Base-by-base conservation (phyloP, 2,888 invertebrate species). In the Caradrina clavipalpis region DNA sequence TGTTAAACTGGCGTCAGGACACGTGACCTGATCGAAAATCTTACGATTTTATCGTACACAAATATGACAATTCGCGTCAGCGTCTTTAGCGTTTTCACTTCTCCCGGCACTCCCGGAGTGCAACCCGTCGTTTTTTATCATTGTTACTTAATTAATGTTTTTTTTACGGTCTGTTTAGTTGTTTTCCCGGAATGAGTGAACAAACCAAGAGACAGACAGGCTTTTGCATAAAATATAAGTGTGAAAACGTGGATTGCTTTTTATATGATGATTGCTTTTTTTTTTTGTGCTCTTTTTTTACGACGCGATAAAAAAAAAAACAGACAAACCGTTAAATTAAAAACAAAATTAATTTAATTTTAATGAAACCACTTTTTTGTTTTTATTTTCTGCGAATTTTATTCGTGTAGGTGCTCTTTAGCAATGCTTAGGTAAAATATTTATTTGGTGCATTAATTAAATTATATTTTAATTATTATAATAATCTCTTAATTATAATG, bases 401-500 rank as follows among this genome's bases (percentile, higher is more conserved):
- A 7, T 15, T 31, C 1, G 7, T 8, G 4, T 31, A 31, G 17
- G 4, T 45, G 45, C 17, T 17, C 17, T 45, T 15, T 45, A 5
- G 5, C 45, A 17, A 17, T 15, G 17, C 17, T 17, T 45, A 45
- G 35, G 8, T 35, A 6, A 17, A 17, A 45, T 17, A 17, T 17
- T 15, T 17, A 17, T 17, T 45, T 45, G 17, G 4, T 15, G 10
- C 17, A 53, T 45, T 47, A 11, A 26, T 2, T 21, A 8, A 11
- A 26, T 2, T 21, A 8, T 45, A 26, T 59, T 49, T 49, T 2
- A 0, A 70, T 35, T 26, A 58, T 53, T 45, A 45, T 5, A 19
- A 17, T 15, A 0, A 31, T 58, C 39, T 79, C 35, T 26, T 58
- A 58, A 59, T 45, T 39, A 50, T 60, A 75, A 64, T 72, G 35